These are phyloP conservation scores for Prionace glauca DNA, from an alignment of 2,797 vertebrate genomes.

Conservation along the genomic window DNA sequence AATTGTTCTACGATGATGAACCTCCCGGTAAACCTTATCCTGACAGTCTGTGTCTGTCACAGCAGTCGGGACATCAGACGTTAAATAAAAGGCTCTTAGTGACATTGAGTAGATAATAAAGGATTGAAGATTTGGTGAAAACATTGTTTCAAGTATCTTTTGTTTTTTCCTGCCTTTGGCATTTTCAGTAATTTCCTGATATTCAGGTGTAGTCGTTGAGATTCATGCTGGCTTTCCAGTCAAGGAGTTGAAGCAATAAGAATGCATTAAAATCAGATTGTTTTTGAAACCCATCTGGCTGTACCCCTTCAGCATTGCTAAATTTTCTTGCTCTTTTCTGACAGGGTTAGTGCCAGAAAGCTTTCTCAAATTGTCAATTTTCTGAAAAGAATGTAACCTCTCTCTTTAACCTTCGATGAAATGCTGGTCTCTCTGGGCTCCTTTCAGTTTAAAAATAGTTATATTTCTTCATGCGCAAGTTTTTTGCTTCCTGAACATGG, in stretches of 20 bases:
- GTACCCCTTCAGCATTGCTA: neutral
- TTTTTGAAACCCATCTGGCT: neutral
- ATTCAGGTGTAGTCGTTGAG: neutral
- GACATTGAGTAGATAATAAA: neutral
- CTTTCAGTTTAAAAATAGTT: neutral
- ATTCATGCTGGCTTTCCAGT: neutral
- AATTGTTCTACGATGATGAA: neutral
- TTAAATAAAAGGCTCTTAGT: neutral
- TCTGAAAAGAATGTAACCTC: constrained; percentile 3
- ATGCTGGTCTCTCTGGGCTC: neutral
- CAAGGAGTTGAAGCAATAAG: neutral
- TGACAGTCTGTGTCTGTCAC: neutral
- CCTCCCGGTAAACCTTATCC: neutral
- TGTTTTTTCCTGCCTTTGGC: neutral
- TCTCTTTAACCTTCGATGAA: neutral
- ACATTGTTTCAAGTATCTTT: constrained; percentile 9
- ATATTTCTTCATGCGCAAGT: neutral
- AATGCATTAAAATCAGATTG: neutral
- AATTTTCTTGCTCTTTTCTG: constrained; percentile 22
- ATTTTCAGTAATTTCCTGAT: neutral
- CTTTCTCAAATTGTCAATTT: constrained; percentile 12
- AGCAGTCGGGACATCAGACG: neutral
- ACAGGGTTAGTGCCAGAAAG: neutral
- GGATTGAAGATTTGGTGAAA: neutral
- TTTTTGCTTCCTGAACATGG: neutral